Evolutionary conservation across 2,113 vertebrate species (phyloP).

Genomic region (Rattus rattus): DNA sequence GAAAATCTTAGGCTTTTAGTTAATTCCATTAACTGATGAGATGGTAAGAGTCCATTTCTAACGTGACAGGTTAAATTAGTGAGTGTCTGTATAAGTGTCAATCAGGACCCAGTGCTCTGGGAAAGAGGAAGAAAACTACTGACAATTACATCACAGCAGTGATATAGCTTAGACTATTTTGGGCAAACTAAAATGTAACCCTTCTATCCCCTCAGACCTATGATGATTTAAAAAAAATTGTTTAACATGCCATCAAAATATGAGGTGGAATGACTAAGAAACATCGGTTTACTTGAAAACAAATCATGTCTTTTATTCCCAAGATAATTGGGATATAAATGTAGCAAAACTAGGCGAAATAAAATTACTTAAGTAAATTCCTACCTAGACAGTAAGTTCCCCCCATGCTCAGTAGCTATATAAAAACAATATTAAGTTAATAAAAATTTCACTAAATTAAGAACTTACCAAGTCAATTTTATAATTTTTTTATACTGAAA

Average conservation of each 20-base stretch:
- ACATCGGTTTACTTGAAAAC: neutral
- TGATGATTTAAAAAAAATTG: neutral
- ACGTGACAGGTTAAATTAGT: neutral
- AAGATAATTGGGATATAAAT: neutral
- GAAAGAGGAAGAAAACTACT: no score
- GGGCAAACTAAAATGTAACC: neutral
- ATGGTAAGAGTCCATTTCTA: neutral
- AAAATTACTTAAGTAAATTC: neutral
- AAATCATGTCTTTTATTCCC: neutral
- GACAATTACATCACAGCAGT: neutral
- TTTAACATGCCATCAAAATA: neutral
- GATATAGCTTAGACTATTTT: neutral
- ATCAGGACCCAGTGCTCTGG: neutral
- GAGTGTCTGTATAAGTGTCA: neutral
- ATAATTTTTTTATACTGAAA: neutral
- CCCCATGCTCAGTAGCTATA: neutral
- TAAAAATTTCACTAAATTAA: neutral
- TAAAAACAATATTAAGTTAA: neutral
- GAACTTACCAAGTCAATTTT: neutral
- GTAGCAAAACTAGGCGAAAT: neutral
- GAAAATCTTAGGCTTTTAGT: neutral
- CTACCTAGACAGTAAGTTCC: neutral
- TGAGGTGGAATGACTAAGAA: neutral
- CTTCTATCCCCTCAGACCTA: neutral
- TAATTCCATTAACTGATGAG: neutral